phyloP scores from a whole-genome alignment of 2,888 invertebrate genomes.

The Octonoba sinensis region DNA sequence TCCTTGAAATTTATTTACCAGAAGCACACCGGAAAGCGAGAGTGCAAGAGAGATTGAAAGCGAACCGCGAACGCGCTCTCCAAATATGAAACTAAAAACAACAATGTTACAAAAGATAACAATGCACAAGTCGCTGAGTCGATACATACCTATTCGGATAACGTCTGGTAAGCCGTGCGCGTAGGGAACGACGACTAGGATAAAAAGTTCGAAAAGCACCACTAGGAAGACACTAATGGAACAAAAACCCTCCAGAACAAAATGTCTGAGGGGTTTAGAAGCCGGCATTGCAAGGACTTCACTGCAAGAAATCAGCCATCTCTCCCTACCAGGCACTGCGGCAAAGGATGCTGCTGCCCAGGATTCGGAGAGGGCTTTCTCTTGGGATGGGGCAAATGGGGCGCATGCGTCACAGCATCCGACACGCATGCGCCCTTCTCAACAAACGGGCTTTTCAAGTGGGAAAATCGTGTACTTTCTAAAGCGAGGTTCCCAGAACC shows the following conservation, averaged over 20 bases:
- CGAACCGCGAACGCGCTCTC: too few relatives aligned
- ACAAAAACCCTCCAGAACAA: constrained; percentile 48
- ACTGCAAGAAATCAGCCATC: constrained; percentile 38
- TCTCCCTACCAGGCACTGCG: constrained; percentile 50
- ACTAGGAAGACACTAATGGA: constrained; percentile 48
- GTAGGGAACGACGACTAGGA: constrained; percentile 9
- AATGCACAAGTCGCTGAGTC: not conserved
- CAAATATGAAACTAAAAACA: too few relatives aligned
- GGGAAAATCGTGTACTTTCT: constrained; percentile 5
- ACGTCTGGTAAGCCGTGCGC: constrained; percentile 39
- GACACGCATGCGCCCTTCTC: constrained; percentile 8
- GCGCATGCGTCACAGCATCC: constrained; percentile 25
- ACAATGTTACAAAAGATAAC: too few relatives aligned
- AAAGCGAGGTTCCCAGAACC: not conserved
- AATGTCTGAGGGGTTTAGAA: constrained; percentile 28
- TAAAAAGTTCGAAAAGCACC: constrained; percentile 47
- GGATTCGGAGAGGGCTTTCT: constrained; percentile 19
- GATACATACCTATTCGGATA: constrained; percentile 44
- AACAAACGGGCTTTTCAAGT: constrained; percentile 9
- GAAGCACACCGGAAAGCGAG: too few relatives aligned
- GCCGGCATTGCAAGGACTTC: constrained; percentile 45
- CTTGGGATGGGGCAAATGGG: constrained; percentile 7
- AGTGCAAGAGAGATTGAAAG: too few relatives aligned
- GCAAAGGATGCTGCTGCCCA: constrained; percentile 53
- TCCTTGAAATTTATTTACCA: too few relatives aligned